Evolutionary conservation across 2,113 vertebrate genomes (phyloP), one percentile per base, ranked within the genome.

Genomic region (Macquaria ambigua): DNA sequence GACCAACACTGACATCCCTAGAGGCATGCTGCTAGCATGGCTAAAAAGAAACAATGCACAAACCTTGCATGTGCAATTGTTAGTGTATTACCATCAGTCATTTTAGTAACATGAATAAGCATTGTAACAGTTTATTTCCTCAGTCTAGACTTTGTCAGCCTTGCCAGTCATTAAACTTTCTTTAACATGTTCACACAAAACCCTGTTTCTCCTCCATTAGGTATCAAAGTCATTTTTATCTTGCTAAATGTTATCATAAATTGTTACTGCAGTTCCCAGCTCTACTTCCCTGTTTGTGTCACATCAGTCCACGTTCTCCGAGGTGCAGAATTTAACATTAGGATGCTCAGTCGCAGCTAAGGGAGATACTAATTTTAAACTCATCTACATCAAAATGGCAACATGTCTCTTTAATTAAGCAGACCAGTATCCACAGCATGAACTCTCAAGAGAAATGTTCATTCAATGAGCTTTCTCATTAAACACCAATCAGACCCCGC

Each of bases 361-460:
- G 86, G 77, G 64, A 79, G 46, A 90, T 61, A 23, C 77, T 90
- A 77, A 91, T 93, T 91, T 90, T 90, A 86, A 91, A 92, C 78
- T 87, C 86, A 83, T 93, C 88, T 85, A 89, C 89, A 87, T 92
- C 82, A 89, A 90, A 92, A 92, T 81, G 80, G 81, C 89, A 90
- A 90, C 91, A 88, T 81, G 64, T 88, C 89, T 93, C 77, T 92
- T 90, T 94, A 92, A 95, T 94, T 90, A 94, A 93, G 86, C 87
- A 68, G 70, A 86, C 72, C 83, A 75, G 75, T 59, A 88, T 83
- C 85, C 90, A 82, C 82, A 86, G 88, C 79, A 74, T 89, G 78
- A 88, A 91, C 61, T 81, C 90, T 82, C 75, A 50, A 52, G 89
- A 90, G 87, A 83, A 90, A 80, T 67, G 78, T 77, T 88, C 73